Evolutionary conservation across 2,797 vertebrate species (phyloP).

Genomic region (Apogon hyalosoma): DNA sequence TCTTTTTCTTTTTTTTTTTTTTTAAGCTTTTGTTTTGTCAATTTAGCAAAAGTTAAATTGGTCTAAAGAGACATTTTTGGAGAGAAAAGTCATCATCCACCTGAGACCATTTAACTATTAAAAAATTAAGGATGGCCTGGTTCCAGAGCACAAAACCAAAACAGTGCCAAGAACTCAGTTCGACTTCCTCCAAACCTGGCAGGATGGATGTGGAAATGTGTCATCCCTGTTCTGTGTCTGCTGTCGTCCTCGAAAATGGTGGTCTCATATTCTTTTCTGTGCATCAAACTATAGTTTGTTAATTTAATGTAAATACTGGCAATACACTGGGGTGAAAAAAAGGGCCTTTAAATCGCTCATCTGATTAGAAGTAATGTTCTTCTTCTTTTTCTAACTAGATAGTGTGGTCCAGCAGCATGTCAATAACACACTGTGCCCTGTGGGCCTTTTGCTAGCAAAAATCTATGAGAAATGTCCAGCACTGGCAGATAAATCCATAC

Average conservation of each 20-base stretch:
- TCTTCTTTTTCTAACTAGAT: slow-evolving; percentile 6
- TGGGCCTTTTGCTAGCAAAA: slow-evolving; percentile 3
- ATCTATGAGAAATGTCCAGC: slow-evolving; percentile 29
- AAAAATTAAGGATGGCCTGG: slow-evolving; percentile 14
- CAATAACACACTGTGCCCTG: slow-evolving; percentile 12
- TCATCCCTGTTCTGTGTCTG: too few species aligned
- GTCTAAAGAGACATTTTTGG: slow-evolving; percentile 1
- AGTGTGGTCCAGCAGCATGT: slow-evolving; percentile 23
- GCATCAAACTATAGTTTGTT: neutral
- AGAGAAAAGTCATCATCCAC: neutral
- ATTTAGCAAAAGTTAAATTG: neutral
- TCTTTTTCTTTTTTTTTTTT: too few species aligned
- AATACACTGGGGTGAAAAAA: neutral
- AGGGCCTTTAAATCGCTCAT: too few species aligned
- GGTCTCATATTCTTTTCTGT: neutral
- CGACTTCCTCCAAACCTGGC: too few species aligned
- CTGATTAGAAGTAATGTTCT: neutral
- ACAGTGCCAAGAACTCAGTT: neutral
- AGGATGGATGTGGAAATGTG: neutral
- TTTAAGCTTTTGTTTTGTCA: neutral
- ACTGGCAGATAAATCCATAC: slow-evolving; percentile 23
- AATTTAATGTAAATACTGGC: neutral
- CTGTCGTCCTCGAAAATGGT: neutral
- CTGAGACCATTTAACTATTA: neutral
- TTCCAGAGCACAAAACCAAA: neutral